Evolutionary conservation across 1,140 invertebrate genomes (phyloP).

Genomic region (Brachionus calyciflorus): DNA sequence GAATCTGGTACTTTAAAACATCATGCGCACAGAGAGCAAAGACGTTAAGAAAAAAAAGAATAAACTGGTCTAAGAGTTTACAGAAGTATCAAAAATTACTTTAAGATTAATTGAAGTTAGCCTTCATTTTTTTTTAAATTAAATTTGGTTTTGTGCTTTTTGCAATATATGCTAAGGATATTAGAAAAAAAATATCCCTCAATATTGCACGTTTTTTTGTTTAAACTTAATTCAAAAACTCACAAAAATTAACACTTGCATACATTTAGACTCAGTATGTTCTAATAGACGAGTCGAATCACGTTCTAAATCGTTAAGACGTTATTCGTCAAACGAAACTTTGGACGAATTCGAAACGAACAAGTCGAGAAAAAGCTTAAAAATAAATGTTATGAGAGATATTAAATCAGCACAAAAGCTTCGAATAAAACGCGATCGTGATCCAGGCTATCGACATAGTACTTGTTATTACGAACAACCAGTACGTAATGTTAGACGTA

Average conservation of each 20-base stretch:
- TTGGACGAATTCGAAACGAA: neutral
- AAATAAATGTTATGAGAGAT: conserved; percentile 39
- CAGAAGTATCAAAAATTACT: no score
- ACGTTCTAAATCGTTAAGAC: neutral
- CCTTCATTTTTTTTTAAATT: no score
- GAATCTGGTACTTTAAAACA: no score
- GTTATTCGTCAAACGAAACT: conserved; percentile 21
- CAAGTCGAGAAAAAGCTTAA: neutral
- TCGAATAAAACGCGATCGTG: neutral
- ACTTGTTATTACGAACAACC: neutral
- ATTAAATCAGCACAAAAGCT: conserved; percentile 37
- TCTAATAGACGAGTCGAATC: neutral
- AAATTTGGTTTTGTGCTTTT: no score
- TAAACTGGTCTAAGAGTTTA: no score
- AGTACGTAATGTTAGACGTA: neutral
- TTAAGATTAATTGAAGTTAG: no score
- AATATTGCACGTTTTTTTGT: neutral
- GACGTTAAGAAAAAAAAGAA: no score
- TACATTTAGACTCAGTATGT: neutral
- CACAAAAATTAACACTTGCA: neutral
- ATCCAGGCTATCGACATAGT: neutral
- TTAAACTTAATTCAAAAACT: no score
- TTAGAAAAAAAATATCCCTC: no score
- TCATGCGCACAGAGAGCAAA: no score
- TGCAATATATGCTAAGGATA: no score